Percentiles rank a stretch among this genome's conserved stretches.
phyloP scores from a whole-genome alignment of 2,797 vertebrate species.

The Tokudaia tokunoshimensis region DNA sequence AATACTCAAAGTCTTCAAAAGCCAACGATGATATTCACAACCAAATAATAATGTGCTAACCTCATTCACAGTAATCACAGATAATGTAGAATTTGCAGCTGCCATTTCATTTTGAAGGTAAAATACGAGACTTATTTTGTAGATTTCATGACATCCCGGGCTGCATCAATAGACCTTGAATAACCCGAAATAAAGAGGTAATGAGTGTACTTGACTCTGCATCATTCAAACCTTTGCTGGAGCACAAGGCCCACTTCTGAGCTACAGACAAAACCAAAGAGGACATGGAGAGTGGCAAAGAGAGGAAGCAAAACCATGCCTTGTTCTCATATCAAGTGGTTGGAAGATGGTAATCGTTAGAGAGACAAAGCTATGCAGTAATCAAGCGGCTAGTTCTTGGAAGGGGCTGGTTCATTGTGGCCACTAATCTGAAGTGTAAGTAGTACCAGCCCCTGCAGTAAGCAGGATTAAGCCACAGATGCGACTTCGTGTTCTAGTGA shows the following conservation, averaged over 20 bases:
- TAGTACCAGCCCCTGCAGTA: not conserved
- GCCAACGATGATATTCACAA: conserved; percentile 54
- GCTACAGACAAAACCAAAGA: not conserved
- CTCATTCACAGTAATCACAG: conserved; percentile 63
- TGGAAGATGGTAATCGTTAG: not conserved
- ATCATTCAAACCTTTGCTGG: conserved; percentile 14
- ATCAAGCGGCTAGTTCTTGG: not conserved
- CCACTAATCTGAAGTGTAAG: not conserved
- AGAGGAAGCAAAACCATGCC: not conserved
- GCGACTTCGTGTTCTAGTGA: not conserved
- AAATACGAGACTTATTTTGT: conserved; percentile 61
- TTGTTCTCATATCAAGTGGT: not conserved
- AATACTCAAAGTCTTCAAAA: not conserved
- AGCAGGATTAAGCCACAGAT: not conserved
- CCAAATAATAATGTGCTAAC: conserved; percentile 52
- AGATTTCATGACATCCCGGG: conserved; percentile 46
- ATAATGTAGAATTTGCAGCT: conserved; percentile 60
- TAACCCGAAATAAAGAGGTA: conserved; percentile 55
- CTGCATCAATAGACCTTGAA: conserved; percentile 37
- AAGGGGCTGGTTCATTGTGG: not conserved
- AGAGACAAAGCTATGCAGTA: conserved; percentile 12
- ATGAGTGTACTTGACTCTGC: conserved; percentile 45
- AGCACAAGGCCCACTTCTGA: not conserved
- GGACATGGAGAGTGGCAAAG: not conserved
- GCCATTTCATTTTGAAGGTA: conserved; percentile 50